Conservation (phyloP, 2,113 vertebrate species). For the Apteryx owenii region DNA sequence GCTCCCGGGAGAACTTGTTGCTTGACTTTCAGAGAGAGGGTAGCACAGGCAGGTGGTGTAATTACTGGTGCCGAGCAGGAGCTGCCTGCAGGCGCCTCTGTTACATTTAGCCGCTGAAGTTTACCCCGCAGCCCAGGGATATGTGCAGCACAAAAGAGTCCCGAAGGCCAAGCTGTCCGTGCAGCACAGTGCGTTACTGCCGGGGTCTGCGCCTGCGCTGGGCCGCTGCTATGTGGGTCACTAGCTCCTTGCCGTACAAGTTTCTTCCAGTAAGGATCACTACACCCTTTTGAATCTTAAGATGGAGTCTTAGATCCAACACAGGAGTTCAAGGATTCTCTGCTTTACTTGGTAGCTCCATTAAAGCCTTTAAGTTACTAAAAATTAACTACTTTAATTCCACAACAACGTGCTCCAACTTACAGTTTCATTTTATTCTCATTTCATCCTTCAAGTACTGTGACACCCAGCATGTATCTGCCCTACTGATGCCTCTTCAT, state of each 20-base stretch:
- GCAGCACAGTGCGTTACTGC: neutral
- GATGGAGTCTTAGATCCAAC: neutral
- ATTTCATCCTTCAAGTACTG: neutral
- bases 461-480: neutral
- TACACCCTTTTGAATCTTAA: neutral
- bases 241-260: no score
- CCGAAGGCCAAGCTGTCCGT: neutral
- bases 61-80: fast-evolving
- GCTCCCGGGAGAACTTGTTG: neutral
- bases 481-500: neutral
- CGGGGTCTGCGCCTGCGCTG: no score
- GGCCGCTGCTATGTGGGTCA: no score
- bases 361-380: neutral
- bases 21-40: neutral
- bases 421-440: neutral
- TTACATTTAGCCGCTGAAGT: neutral
- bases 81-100: neutral
- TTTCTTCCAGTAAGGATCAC: no score
- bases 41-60: fast-evolving
- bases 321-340: neutral
- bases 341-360: neutral
- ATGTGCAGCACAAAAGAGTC: fast-evolving
- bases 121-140: fast-evolving
- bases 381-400: neutral
- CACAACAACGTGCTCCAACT: neutral